phyloP scores from a whole-genome alignment of 2,797 vertebrate genomes.

The Ptychobarbus kaznakovi region DNA sequence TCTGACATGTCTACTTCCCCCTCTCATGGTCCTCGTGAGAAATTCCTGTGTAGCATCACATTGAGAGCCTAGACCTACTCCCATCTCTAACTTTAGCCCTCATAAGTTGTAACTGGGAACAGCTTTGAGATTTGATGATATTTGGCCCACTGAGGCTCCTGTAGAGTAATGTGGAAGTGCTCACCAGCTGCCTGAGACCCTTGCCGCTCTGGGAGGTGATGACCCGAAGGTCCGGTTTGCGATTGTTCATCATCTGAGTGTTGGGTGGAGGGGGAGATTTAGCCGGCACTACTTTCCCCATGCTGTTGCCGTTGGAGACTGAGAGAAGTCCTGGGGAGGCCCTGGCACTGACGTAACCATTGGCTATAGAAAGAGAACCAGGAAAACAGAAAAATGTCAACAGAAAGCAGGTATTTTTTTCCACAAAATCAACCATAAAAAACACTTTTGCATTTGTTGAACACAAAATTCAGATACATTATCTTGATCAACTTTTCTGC shows the following conservation, averaged over 20 bases:
- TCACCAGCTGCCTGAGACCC: conserved; percentile 96
- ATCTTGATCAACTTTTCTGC: neutral
- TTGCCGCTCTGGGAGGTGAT: conserved; percentile 95
- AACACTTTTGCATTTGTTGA: neutral
- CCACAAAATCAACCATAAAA: conserved; percentile 14
- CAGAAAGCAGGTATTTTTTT: conserved; percentile 5
- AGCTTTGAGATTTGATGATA: neutral
- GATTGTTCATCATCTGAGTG: conserved; percentile 85
- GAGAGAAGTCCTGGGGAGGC: conserved; percentile 93
- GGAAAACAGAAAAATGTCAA: conserved; percentile 42
- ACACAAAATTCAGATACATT: conserved; percentile 31
- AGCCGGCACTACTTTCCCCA: conserved; percentile 90
- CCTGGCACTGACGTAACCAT: conserved; percentile 94
- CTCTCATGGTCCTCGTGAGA: neutral
- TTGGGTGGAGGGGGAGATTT: conserved; percentile 86
- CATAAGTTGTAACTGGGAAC: neutral
- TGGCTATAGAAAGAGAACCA: conserved; percentile 76
- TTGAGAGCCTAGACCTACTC: neutral
- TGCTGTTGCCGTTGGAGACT: conserved; percentile 91
- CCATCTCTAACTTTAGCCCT: neutral
- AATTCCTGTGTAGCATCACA: neutral
- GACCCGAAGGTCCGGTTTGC: conserved; percentile 94
- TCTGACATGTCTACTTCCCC: neutral
- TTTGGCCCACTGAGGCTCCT: conserved; percentile 32
- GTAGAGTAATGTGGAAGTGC: conserved; percentile 58